phyloP scores from a whole-genome alignment of 2,888 invertebrate genomes.

The Nezara viridula region DNA sequence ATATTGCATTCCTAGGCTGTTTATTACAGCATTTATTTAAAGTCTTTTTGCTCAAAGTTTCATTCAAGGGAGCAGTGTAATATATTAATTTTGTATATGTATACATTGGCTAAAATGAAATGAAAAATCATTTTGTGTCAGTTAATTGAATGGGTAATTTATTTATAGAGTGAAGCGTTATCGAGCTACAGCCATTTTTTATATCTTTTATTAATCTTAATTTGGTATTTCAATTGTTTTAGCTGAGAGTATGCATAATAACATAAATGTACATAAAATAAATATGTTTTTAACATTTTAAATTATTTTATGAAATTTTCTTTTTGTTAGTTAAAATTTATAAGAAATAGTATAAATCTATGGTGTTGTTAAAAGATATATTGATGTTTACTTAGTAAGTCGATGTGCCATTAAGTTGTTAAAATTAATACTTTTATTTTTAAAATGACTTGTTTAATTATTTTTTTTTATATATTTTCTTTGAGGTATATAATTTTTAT shows the following conservation, averaged over 20 bases:
- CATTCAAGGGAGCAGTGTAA: constrained; percentile 38
- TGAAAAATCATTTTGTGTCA: constrained; percentile 9
- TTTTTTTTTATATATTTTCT: not conserved
- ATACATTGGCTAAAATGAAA: constrained; percentile 15
- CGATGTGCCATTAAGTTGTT: constrained; percentile 26
- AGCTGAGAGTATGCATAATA: not conserved
- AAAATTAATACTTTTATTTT: constrained; percentile 40
- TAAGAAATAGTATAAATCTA: not conserved
- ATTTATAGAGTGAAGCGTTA: not conserved
- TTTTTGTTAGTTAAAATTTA: constrained; percentile 28
- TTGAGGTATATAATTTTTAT: not conserved
- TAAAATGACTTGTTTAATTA: constrained; percentile 11
- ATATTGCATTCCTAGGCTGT: constrained; percentile 36
- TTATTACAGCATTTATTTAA: constrained; percentile 37
- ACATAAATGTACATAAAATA: constrained; percentile 27
- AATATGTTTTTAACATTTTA: constrained; percentile 46
- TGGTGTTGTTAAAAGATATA: constrained; percentile 30
- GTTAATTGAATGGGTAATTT: not conserved
- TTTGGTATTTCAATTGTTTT: constrained; percentile 11
- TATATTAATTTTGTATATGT: constrained; percentile 28
- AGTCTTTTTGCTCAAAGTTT: constrained; percentile 43
- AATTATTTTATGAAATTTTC: constrained; percentile 47
- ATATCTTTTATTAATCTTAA: not conserved
- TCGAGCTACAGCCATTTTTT: not conserved
- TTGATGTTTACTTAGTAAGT: constrained; percentile 3